Evolutionary conservation across 1,140 invertebrate species (phyloP).

Genomic region (Brevipalpus yothersi): DNA sequence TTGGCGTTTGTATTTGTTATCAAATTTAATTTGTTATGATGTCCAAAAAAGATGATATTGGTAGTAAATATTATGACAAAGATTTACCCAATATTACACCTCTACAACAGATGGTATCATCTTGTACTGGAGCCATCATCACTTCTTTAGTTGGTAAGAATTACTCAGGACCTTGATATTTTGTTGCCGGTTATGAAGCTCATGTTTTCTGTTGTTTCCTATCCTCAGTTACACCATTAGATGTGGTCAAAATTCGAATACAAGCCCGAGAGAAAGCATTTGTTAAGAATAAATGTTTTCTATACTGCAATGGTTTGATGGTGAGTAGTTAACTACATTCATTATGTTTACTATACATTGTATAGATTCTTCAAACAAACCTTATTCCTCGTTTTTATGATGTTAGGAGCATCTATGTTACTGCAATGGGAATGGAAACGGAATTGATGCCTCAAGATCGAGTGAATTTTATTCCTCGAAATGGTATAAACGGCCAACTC

Average conservation of each 20-base stretch:
- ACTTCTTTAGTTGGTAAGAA: conserved; percentile 58
- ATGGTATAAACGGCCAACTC: conserved; percentile 40
- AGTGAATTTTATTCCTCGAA: conserved; percentile 11
- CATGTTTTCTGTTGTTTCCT: conserved; percentile 7
- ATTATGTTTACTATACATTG: too few relatives aligned
- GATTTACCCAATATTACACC: conserved; percentile 32
- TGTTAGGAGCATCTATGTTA: conserved; percentile 64
- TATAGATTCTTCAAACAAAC: too few relatives aligned
- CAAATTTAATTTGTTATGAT: too few relatives aligned
- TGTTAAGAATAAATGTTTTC: conserved; percentile 63
- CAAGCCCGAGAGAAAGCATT: conserved; percentile 72
- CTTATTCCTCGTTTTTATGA: too few relatives aligned
- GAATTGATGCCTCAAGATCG: not conserved
- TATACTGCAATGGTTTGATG: conserved; percentile 98
- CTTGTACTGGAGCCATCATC: conserved; percentile 61
- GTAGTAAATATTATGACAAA: too few relatives aligned
- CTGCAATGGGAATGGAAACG: conserved; percentile 27
- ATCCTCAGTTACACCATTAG: conserved; percentile 75
- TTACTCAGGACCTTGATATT: not conserved
- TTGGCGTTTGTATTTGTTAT: too few relatives aligned
- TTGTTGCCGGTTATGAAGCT: not conserved
- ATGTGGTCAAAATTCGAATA: conserved; percentile 91
- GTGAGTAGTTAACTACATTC: too few relatives aligned
- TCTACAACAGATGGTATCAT: conserved; percentile 62
- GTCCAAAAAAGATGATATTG: too few relatives aligned